Percentiles rank a stretch among this genome's conserved stretches.
phyloP scores from a whole-genome alignment of 1,140 invertebrate genomes.

The Zaprionus taronus region DNA sequence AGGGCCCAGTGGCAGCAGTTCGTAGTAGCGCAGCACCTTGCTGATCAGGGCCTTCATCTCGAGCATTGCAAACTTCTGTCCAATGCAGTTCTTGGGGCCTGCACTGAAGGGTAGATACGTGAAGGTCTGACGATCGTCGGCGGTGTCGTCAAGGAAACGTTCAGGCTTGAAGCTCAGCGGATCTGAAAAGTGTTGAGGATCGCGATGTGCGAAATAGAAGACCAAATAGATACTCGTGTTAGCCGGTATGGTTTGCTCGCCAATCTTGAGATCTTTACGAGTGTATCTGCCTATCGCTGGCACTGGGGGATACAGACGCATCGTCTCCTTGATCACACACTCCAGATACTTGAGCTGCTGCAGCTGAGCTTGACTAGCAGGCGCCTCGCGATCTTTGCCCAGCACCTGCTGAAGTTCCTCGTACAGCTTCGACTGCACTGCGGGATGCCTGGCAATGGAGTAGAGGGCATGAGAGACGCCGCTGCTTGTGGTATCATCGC shows the following conservation, averaged over 20 bases:
- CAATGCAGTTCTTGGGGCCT: conserved; percentile 88
- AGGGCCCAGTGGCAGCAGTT: conserved; percentile 60
- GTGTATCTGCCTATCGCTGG: conserved; percentile 85
- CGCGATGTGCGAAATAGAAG: conserved; percentile 70
- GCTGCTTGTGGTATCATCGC: conserved; percentile 73
- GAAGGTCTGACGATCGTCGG: conserved; percentile 78
- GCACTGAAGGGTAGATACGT: conserved; percentile 88
- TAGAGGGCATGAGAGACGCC: conserved; percentile 66
- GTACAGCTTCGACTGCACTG: conserved; percentile 85
- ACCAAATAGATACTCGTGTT: conserved; percentile 77
- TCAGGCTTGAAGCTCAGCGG: conserved; percentile 87
- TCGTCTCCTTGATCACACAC: conserved; percentile 85
- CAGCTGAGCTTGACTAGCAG: conserved; percentile 83
- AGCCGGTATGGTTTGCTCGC: conserved; percentile 51
- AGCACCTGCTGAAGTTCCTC: conserved; percentile 87
- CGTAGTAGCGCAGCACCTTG: conserved; percentile 88
- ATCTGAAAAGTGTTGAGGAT: conserved; percentile 60
- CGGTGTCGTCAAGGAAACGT: conserved; percentile 85
- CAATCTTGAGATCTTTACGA: conserved; percentile 70
- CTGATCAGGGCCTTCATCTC: conserved; percentile 90
- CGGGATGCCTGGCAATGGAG: conserved; percentile 56
- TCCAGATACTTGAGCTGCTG: conserved; percentile 86
- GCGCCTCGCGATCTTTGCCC: conserved; percentile 68
- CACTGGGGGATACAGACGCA: conserved; percentile 86
- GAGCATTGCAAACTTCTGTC: conserved; percentile 91